These are phyloP conservation scores for Eleutherodactylus coqui DNA, from an alignment of 2,797 vertebrate genomes.

Conservation along the genomic window DNA sequence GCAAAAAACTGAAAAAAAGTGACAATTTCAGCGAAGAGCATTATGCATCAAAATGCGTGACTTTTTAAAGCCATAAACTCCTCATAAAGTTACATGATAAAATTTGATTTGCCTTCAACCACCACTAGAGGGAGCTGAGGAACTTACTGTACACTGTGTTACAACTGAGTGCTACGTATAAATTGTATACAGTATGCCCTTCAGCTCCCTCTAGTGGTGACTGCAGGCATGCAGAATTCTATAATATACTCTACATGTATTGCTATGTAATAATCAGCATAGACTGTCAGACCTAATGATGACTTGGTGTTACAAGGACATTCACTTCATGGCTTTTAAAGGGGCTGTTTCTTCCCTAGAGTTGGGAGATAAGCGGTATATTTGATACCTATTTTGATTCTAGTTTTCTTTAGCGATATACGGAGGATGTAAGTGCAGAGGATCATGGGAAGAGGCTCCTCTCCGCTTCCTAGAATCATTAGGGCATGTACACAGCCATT, in stretches of 20 bases:
- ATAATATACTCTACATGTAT: too few species aligned
- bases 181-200: too few species aligned
- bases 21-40: too few species aligned
- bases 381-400: background rate
- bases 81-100: background rate
- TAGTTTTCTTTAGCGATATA: background rate
- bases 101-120: background rate
- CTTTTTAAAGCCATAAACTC: too few species aligned
- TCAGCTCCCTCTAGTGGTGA: too few species aligned
- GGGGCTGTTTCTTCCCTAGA: background rate
- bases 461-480: slow-evolving; percentile 7
- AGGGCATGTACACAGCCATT: background rate
- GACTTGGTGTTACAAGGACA: background rate
- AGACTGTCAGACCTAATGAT: background rate
- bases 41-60: too few species aligned
- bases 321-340: too few species aligned
- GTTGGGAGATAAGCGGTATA: background rate
- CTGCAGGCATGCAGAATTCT: too few species aligned
- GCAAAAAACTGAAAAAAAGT: too few species aligned
- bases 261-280: background rate
- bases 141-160: too few species aligned
- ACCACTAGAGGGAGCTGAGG: background rate
- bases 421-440: background rate
- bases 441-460: slow-evolving; percentile 8
- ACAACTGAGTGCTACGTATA: too few species aligned